Percentiles rank a stretch among this genome's conserved stretches.
Evolutionary conservation across 2,797 vertebrate genomes (phyloP).

Genomic region (Tangara arthus): DNA sequence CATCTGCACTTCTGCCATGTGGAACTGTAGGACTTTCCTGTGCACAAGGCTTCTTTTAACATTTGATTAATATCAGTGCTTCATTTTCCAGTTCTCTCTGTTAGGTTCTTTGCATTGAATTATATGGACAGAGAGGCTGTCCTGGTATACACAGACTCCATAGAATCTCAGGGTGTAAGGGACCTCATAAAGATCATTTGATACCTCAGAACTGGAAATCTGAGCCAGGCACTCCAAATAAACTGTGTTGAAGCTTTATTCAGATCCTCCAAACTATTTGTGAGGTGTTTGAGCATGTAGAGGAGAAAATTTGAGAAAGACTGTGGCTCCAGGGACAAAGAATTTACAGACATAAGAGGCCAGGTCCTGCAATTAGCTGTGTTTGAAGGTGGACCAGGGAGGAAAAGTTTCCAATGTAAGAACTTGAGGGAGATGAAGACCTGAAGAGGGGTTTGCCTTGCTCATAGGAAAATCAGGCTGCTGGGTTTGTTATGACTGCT

Average conservation of each 20-base stretch:
- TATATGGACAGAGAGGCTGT: neutral
- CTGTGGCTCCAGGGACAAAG: neutral
- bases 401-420: neutral
- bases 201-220: neutral
- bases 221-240: neutral
- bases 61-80: neutral
- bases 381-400: neutral
- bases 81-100: neutral
- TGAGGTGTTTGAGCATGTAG: neutral
- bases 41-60: neutral
- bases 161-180: neutral
- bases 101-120: neutral
- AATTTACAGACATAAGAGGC: neutral
- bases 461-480: neutral
- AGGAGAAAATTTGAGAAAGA: neutral
- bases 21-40: neutral
- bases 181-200: neutral
- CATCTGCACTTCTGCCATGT: neutral
- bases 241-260: neutral
- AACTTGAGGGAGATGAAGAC: too few species aligned
- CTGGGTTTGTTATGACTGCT: neutral
- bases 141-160: neutral
- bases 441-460: neutral
- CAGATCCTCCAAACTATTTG: neutral
- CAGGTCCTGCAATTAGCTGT: neutral